phyloP scores from a whole-genome alignment of 2,797 vertebrate genomes.

The Vespertilio murinus region DNA sequence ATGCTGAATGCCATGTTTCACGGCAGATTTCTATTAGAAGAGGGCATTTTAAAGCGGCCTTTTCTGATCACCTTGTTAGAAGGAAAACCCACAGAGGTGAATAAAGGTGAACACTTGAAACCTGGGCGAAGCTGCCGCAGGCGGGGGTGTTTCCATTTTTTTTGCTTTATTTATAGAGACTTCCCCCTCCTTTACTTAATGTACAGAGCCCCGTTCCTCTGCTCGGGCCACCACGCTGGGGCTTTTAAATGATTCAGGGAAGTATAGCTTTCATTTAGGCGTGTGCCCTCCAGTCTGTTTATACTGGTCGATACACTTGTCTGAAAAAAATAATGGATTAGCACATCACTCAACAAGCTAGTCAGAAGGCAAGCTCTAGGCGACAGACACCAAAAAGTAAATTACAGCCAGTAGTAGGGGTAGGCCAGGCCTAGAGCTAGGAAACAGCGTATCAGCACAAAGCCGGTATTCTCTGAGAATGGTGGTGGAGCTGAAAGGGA shows the following conservation, averaged over 20 bases:
- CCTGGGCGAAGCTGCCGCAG: conserved; percentile 30
- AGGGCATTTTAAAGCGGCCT: conserved; percentile 62
- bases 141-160: conserved; percentile 59
- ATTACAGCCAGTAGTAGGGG: conserved; percentile 90
- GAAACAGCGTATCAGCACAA: conserved; percentile 90
- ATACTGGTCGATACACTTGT: conserved; percentile 96
- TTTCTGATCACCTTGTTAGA: conserved; percentile 55
- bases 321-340: conserved; percentile 97
- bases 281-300: conserved; percentile 96
- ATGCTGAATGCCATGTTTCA: conserved; percentile 54
- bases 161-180: conserved; percentile 85
- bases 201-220: conserved; percentile 84
- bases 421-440: conserved; percentile 89
- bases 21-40: conserved; percentile 63
- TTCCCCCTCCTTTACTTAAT: conserved; percentile 78
- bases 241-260: conserved; percentile 93
- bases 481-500: conserved; percentile 78
- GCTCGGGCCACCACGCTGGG: conserved; percentile 86
- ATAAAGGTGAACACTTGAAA: conserved; percentile 57
- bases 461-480: conserved; percentile 83
- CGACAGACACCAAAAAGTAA: conserved; percentile 93
- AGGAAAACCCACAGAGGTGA: conserved; percentile 71
- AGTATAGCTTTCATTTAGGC: conserved; percentile 93
- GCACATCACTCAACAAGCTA: conserved; percentile 94
- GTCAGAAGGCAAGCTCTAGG: conserved; percentile 91